Evolutionary conservation across 2,888 invertebrate genomes (phyloP).

Genomic region (Cantharis nigra): DNA sequence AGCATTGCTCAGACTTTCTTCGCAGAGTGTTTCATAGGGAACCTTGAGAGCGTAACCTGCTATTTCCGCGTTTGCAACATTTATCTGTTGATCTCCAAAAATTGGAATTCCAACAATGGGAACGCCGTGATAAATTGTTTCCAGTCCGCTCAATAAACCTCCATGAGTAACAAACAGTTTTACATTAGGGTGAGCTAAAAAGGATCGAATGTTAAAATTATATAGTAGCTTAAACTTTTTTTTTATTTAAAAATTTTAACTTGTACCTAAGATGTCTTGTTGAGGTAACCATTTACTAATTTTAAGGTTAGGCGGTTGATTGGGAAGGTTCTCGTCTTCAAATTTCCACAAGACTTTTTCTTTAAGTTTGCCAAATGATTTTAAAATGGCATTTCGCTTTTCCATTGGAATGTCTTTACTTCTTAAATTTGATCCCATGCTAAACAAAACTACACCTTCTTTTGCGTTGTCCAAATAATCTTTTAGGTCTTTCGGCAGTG

Average conservation of each 20-base stretch:
- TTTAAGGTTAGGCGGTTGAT: constrained; percentile 16
- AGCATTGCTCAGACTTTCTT: constrained; percentile 48
- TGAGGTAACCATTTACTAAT: constrained; percentile 26
- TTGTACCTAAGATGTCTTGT: constrained; percentile 24
- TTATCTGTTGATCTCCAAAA: constrained; percentile 17
- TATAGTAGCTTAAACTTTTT: not conserved
- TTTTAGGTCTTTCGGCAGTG: constrained; percentile 39
- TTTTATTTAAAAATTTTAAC: not conserved
- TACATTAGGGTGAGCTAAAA: not conserved
- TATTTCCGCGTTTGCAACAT: constrained; percentile 10
- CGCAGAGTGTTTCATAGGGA: constrained; percentile 50
- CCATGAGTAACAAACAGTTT: not conserved
- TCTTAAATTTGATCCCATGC: constrained; percentile 48
- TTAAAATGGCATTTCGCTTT: constrained; percentile 39
- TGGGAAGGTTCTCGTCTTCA: constrained; percentile 34
- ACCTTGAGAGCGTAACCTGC: constrained; percentile 52
- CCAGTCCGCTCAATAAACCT: constrained; percentile 6
- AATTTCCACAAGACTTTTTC: constrained; percentile 52
- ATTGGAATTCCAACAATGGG: constrained; percentile 8
- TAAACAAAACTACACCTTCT: constrained; percentile 49
- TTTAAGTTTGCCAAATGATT: constrained; percentile 45
- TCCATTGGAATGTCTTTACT: constrained; percentile 40
- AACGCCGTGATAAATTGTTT: constrained; percentile 12
- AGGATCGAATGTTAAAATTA: not conserved
- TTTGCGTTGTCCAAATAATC: constrained; percentile 43